Percentiles rank a stretch among this genome's conserved stretches.
These are phyloP conservation scores for Apodemia mormo DNA, from an alignment of 2,888 invertebrate species.

Conservation along the genomic window DNA sequence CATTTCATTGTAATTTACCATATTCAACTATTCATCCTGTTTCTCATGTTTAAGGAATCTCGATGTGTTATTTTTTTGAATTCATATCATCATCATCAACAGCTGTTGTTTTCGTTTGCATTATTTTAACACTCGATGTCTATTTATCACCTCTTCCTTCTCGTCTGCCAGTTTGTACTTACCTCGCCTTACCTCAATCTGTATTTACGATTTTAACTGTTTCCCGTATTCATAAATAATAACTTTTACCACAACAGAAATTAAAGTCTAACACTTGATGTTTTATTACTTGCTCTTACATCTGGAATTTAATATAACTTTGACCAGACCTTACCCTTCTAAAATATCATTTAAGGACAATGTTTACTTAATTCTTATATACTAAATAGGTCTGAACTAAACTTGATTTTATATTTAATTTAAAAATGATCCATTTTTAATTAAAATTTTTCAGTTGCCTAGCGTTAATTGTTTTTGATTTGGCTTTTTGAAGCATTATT, in stretches of 20 bases:
- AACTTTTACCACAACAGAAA: background rate
- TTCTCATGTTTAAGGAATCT: no score
- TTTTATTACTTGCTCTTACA: background rate
- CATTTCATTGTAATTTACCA: no score
- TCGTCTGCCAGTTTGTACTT: constrained; percentile 6
- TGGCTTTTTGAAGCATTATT: constrained; percentile 4
- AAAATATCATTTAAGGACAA: background rate
- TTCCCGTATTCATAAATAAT: background rate
- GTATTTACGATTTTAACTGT: background rate
- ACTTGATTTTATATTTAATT: background rate
- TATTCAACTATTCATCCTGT: no score
- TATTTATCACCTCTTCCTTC: background rate
- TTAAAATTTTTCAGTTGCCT: background rate
- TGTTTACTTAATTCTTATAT: background rate
- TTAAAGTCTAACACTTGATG: background rate
- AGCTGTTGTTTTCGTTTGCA: constrained; percentile 7
- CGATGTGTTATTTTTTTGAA: no score
- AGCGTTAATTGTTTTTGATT: background rate
- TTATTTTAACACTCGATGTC: constrained; percentile 1
- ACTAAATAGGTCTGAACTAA: background rate
- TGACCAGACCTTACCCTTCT: background rate
- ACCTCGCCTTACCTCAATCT: constrained; percentile 2
- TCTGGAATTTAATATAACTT: background rate
- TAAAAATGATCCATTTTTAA: background rate
- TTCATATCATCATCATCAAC: constrained; percentile 5